A percentile compares a stretch with the other conserved stretches of the same genome.
Evolutionary conservation across 2,888 invertebrate species (phyloP).

Genomic region (Mimachlamys varia): DNA sequence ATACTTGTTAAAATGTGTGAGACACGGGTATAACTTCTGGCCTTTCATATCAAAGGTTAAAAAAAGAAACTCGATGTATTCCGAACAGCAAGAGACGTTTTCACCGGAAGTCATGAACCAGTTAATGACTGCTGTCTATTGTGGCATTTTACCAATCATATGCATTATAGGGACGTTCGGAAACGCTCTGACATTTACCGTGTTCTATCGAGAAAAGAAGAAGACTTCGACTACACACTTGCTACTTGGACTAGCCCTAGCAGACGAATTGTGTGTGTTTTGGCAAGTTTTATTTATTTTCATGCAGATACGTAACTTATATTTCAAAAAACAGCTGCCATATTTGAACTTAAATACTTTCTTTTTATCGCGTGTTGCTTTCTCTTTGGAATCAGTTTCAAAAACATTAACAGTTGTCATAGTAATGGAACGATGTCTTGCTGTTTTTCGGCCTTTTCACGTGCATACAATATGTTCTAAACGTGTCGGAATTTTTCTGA

Average conservation of each 20-base stretch:
- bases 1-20: too few relatives aligned
- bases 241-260: not conserved
- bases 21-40: too few relatives aligned
- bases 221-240: not conserved
- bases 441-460: not conserved
- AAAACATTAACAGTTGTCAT: not conserved
- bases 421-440: not conserved
- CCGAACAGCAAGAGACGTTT: not conserved
- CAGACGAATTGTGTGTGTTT: not conserved
- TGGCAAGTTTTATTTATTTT: not conserved
- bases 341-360: not conserved
- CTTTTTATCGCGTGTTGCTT: not conserved
- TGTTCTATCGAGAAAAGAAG: constrained; percentile 24
- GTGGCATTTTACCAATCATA: not conserved
- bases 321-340: not conserved
- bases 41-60: too few relatives aligned
- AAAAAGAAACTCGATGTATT: not conserved
- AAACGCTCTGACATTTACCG: not conserved
- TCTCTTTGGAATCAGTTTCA: not conserved
- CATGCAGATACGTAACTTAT: constrained; percentile 16
- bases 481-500: not conserved
- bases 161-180: not conserved
- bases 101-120: not conserved
- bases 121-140: not conserved
- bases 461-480: not conserved